A percentile compares a stretch with the other conserved stretches of the same genome.
phyloP scores from a whole-genome alignment of 2,113 vertebrate genomes.

The Anthoscopus minutus region DNA sequence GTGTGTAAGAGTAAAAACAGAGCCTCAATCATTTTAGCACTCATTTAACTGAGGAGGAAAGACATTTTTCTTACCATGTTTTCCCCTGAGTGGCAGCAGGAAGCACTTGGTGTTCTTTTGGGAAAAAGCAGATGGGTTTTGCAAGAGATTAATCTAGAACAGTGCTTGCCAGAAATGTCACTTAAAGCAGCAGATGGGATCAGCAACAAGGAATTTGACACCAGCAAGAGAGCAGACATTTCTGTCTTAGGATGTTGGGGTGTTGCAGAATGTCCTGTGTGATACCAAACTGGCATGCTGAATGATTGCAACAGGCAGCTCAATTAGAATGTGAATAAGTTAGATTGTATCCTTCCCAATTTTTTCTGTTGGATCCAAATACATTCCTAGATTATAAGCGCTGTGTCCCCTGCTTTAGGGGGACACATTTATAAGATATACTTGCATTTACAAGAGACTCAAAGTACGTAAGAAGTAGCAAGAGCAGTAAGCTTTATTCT shows the following conservation, averaged over 20 bases:
- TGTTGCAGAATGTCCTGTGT: not conserved
- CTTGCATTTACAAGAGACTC: not conserved
- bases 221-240: not conserved
- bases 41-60: not conserved
- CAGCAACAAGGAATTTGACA: not conserved
- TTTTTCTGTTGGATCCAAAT: not conserved
- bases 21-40: not conserved
- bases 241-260: not conserved
- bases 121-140: constrained; percentile 14
- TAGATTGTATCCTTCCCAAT: not conserved
- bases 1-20: not conserved
- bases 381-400: not conserved
- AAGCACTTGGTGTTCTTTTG: not conserved
- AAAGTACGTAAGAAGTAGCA: not conserved
- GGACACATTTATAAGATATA: not conserved
- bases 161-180: not conserved
- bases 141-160: not conserved
- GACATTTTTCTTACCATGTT: not conserved
- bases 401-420: not conserved
- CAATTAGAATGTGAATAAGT: not conserved
- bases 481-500: not conserved
- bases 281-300: not conserved
- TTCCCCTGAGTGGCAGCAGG: not conserved
- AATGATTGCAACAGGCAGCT: not conserved
- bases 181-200: not conserved